phyloP scores from a whole-genome alignment of 1,140 invertebrate species.

The Drosophila varians region DNA sequence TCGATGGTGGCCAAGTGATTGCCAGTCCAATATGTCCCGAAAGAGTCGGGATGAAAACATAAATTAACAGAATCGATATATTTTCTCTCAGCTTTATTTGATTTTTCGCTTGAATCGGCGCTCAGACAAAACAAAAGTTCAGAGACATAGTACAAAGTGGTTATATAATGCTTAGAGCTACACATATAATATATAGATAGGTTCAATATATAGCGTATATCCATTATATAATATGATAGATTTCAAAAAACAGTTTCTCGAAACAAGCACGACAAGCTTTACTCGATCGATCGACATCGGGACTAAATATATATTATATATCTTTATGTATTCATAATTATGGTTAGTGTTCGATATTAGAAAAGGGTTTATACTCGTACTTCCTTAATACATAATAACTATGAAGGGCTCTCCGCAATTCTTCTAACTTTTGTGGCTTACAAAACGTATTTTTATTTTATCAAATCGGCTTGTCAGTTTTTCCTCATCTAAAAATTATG shows the following conservation, averaged over 20 bases:
- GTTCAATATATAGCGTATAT: constrained; percentile 45
- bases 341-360: constrained; percentile 52
- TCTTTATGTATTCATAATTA: constrained; percentile 15
- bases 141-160: constrained; percentile 59
- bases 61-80: not conserved
- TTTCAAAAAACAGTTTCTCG: constrained; percentile 35
- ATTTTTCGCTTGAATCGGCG: constrained; percentile 47
- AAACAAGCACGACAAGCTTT: constrained; percentile 55
- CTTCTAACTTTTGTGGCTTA: constrained; percentile 11
- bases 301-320: constrained; percentile 43
- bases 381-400: constrained; percentile 13
- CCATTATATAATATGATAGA: constrained; percentile 50
- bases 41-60: no score
- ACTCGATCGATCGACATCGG: constrained; percentile 28
- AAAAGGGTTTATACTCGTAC: constrained; percentile 51
- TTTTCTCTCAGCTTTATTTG: constrained; percentile 72
- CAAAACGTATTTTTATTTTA: constrained; percentile 20
- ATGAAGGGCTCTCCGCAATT: constrained; percentile 13
- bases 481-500: constrained; percentile 41
- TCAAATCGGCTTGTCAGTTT: constrained; percentile 33
- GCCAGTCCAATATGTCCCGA: constrained; percentile 34
- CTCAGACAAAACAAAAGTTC: constrained; percentile 57
- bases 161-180: constrained; percentile 71
- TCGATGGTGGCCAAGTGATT: constrained; percentile 33
- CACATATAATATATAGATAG: constrained; percentile 44